Percentiles rank a stretch among this genome's conserved stretches.
phyloP scores from a whole-genome alignment of 1,140 invertebrate genomes.

The Macrocentrus cingulum region DNA sequence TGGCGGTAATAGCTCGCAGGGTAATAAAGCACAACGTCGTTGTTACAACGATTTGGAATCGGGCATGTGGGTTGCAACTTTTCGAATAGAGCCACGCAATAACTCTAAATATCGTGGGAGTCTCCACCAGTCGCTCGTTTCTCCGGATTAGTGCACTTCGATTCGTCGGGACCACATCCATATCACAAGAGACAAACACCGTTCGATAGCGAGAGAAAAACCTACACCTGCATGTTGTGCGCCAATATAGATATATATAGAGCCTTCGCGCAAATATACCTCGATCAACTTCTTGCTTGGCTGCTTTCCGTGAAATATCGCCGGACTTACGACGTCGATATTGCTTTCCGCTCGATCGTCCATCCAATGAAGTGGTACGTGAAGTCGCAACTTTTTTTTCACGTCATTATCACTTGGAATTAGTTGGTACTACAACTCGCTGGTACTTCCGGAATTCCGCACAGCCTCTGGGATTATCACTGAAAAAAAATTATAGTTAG shows the following conservation, averaged over 20 bases:
- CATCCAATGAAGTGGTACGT: slow-evolving; percentile 22
- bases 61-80: slow-evolving; percentile 21
- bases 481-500: too few species aligned
- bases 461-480: too few species aligned
- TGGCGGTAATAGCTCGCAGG: slow-evolving; percentile 27
- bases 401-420: slow-evolving; percentile 16
- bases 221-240: not conserved
- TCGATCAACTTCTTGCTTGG: slow-evolving; percentile 26
- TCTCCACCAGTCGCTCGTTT: slow-evolving; percentile 21
- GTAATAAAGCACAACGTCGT: slow-evolving; percentile 34
- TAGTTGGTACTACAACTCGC: slow-evolving; percentile 11
- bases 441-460: too few species aligned
- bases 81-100: slow-evolving; percentile 26
- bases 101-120: slow-evolving; percentile 34
- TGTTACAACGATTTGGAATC: slow-evolving; percentile 31
- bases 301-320: slow-evolving; percentile 16
- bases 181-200: slow-evolving; percentile 4
- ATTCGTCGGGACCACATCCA: slow-evolving; percentile 17
- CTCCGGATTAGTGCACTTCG: slow-evolving; percentile 27
- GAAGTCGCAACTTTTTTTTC: not conserved
- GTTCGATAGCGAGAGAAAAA: not conserved
- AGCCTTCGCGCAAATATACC: not conserved
- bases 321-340: slow-evolving; percentile 10
- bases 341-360: slow-evolving; percentile 30
- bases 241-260: not conserved